phyloP scores from a whole-genome alignment of 2,113 vertebrate genomes.

The Tor tambroides region DNA sequence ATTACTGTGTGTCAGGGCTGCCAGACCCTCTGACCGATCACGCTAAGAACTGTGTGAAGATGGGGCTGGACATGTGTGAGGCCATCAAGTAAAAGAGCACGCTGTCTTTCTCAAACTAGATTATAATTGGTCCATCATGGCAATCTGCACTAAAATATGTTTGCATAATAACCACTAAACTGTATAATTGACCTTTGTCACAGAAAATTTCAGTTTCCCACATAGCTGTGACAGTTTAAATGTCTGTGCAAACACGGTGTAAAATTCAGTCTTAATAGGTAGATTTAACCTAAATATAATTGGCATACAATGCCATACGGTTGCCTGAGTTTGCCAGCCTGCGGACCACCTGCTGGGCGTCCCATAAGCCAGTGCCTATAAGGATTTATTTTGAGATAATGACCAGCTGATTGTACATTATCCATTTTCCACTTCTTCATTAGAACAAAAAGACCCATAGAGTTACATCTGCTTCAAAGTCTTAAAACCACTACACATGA shows the following conservation, averaged over 20 bases:
- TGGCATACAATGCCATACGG: neutral
- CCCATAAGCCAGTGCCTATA: neutral
- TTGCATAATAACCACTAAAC: neutral
- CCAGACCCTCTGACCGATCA: slow-evolving; percentile 95
- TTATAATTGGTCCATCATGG: slow-evolving; percentile 2
- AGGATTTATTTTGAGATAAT: slow-evolving; percentile 10
- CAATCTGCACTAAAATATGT: neutral
- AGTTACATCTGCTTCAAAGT: neutral
- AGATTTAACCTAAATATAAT: neutral
- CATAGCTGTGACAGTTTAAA: neutral
- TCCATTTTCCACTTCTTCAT: neutral
- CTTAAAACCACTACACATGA: slow-evolving; percentile 8
- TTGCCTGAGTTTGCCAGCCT: neutral
- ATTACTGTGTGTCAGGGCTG: slow-evolving; percentile 97
- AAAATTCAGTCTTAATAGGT: neutral
- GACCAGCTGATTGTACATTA: neutral
- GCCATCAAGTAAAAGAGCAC: slow-evolving; percentile 93
- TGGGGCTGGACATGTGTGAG: slow-evolving; percentile 99
- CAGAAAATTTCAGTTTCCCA: neutral
- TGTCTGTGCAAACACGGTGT: neutral
- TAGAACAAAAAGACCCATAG: neutral
- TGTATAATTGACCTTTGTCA: neutral
- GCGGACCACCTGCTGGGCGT: neutral
- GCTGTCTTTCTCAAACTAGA: slow-evolving; percentile 37
- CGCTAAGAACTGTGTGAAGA: slow-evolving; percentile 98